phyloP scores from a whole-genome alignment of 2,888 invertebrate species.

The Athetis lepigone region DNA sequence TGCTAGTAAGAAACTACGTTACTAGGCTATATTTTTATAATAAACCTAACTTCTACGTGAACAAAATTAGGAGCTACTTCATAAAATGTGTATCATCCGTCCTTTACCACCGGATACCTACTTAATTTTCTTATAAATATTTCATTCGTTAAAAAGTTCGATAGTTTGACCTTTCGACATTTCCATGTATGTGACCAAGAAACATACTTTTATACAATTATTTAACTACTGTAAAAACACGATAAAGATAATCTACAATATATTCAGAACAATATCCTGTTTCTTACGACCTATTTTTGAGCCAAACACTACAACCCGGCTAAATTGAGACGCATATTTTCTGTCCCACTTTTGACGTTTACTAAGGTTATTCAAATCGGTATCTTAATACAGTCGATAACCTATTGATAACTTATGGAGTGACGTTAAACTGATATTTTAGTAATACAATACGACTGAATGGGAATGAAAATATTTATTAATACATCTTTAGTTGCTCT shows the following conservation, averaged over 20 bases:
- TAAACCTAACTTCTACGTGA: no score
- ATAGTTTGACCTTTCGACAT: no score
- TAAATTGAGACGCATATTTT: slow-evolving; percentile 12
- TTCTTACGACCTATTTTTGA: slow-evolving; percentile 49
- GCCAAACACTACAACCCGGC: slow-evolving; percentile 27
- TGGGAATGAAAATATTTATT: slow-evolving; percentile 29
- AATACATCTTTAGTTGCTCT: background rate
- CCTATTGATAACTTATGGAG: slow-evolving; percentile 53
- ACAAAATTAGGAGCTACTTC: no score
- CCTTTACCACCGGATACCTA: no score
- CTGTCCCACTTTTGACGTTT: no score
- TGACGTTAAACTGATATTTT: slow-evolving; percentile 52
- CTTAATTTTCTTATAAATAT: no score
- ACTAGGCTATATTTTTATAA: no score
- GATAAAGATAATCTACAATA: slow-evolving; percentile 3
- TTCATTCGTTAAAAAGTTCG: no score
- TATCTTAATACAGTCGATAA: slow-evolving; percentile 48
- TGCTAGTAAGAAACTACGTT: no score
- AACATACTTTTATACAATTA: background rate
- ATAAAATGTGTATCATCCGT: no score
- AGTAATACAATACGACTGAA: slow-evolving; percentile 39
- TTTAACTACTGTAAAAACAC: background rate
- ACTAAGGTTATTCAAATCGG: slow-evolving; percentile 9
- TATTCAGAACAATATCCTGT: slow-evolving; percentile 47
- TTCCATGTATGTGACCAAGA: background rate